A percentile compares a stretch with the other conserved stretches of the same genome.
Conservation (phyloP, 2,888 invertebrate species). For the Drosophila buzzatii region DNA sequence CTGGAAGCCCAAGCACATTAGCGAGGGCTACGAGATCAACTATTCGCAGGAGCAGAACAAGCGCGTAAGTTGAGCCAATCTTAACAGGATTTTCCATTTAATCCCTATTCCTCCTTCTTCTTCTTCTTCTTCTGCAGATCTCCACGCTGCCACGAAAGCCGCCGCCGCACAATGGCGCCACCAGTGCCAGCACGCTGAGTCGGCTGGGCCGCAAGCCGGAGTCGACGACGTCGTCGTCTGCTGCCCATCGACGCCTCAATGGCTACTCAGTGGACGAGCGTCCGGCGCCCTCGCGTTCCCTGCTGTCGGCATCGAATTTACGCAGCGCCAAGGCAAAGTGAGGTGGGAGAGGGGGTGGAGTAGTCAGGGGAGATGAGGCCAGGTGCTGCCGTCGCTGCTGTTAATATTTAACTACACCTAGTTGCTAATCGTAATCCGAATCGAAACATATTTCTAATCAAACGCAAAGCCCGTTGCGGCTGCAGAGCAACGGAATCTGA, state of each 20-base stretch:
- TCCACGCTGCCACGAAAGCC: slow-evolving; percentile 83
- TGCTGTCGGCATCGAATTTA: slow-evolving; percentile 82
- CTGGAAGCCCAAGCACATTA: slow-evolving; percentile 91
- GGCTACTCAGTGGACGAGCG: slow-evolving; percentile 81
- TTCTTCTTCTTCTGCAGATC: slow-evolving; percentile 55
- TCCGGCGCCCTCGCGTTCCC: slow-evolving; percentile 79
- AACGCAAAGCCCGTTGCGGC: slow-evolving; percentile 25
- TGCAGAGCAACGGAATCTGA: slow-evolving; percentile 1
- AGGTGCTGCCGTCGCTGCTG: slow-evolving; percentile 50
- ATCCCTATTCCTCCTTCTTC: not conserved
- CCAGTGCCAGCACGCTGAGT: slow-evolving; percentile 77
- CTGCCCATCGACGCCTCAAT: slow-evolving; percentile 66
- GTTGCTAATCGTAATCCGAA: slow-evolving; percentile 56
- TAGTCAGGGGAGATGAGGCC: not conserved
- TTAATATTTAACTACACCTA: slow-evolving; percentile 55
- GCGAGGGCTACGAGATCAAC: slow-evolving; percentile 91
- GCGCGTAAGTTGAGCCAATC: slow-evolving; percentile 64
- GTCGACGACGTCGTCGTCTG: slow-evolving; percentile 50
- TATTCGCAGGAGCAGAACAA: slow-evolving; percentile 88
- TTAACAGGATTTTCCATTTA: no score
- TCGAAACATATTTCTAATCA: slow-evolving; percentile 61
- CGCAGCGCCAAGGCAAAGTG: slow-evolving; percentile 71
- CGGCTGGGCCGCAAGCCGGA: slow-evolving; percentile 78
- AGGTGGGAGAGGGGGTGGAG: not conserved
- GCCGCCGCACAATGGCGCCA: slow-evolving; percentile 70